Evolutionary conservation across 2,113 vertebrate species (phyloP).

Genomic region (Tragelaphus imberbis): DNA sequence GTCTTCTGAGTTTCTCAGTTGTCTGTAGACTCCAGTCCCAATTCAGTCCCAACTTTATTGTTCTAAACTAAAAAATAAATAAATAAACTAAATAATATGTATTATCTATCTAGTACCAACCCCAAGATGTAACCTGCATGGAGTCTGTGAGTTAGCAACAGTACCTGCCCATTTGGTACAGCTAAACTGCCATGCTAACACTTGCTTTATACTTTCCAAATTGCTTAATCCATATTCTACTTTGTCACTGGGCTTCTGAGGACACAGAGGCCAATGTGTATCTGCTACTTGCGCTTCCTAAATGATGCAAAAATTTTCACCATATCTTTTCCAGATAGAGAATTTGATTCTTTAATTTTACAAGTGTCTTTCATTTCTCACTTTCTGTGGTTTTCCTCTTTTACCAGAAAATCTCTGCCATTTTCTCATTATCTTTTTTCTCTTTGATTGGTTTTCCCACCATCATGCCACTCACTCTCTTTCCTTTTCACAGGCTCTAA

Average conservation of each 20-base stretch:
- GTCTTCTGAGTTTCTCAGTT: not conserved
- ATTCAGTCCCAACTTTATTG: not conserved
- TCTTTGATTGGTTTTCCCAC: not conserved
- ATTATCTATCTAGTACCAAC: not conserved
- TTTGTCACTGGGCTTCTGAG: not conserved
- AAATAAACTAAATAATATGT: not conserved
- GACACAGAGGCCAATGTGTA: not conserved
- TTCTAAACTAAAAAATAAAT: not conserved
- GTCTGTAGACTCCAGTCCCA: not conserved
- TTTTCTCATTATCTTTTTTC: not conserved
- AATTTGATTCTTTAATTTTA: not conserved
- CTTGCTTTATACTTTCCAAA: not conserved
- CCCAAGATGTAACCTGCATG: not conserved
- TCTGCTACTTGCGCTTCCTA: not conserved
- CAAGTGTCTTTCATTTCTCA: not conserved
- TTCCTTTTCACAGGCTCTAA: rapidly evolving
- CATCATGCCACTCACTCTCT: not conserved
- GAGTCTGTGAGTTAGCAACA: not conserved
- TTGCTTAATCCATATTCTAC: not conserved
- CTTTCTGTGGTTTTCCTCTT: not conserved
- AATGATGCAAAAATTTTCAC: not conserved
- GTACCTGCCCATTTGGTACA: not conserved
- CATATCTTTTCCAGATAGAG: not conserved
- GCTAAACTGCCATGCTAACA: not conserved
- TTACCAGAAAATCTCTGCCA: not conserved